A percentile compares a stretch with the other conserved stretches of the same genome.
These are phyloP conservation scores for Congeria kusceri DNA, from an alignment of 2,888 invertebrate species.

Conservation along the genomic window DNA sequence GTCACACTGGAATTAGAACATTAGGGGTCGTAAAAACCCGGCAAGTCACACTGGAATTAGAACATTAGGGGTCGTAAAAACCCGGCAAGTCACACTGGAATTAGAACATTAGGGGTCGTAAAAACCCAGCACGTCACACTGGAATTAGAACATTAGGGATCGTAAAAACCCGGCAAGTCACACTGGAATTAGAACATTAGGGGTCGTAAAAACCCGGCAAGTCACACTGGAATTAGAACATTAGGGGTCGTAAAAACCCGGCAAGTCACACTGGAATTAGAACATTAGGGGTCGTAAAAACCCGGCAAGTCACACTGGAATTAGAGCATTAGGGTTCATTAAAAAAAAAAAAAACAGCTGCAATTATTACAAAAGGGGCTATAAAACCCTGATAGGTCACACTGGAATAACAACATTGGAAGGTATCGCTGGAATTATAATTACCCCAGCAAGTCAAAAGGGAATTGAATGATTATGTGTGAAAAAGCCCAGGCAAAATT, in stretches of 20 bases:
- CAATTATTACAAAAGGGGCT: too few species aligned
- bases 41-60: conserved; percentile 93
- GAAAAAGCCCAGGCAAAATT: too few species aligned
- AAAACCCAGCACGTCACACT: conserved; percentile 98
- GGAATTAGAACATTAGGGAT: conserved; percentile 90
- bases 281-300: conserved; percentile 97
- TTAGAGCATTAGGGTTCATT: too few species aligned
- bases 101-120: conserved; percentile 93
- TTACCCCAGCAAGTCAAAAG: too few species aligned
- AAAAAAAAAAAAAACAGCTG: too few species aligned
- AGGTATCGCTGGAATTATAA: too few species aligned
- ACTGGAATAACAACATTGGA: too few species aligned
- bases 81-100: conserved; percentile 96
- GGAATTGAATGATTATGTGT: too few species aligned
- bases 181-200: conserved; percentile 90
- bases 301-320: conserved; percentile 96
- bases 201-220: conserved; percentile 98
- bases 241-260: conserved; percentile 99
- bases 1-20: conserved; percentile 91
- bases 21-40: conserved; percentile 99
- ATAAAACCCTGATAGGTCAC: too few species aligned
- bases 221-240: conserved; percentile 91
- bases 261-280: conserved; percentile 93
- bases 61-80: conserved; percentile 97
- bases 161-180: conserved; percentile 98